phyloP scores from a whole-genome alignment of 1,140 invertebrate species.

The Oreohelix idahoensis region DNA sequence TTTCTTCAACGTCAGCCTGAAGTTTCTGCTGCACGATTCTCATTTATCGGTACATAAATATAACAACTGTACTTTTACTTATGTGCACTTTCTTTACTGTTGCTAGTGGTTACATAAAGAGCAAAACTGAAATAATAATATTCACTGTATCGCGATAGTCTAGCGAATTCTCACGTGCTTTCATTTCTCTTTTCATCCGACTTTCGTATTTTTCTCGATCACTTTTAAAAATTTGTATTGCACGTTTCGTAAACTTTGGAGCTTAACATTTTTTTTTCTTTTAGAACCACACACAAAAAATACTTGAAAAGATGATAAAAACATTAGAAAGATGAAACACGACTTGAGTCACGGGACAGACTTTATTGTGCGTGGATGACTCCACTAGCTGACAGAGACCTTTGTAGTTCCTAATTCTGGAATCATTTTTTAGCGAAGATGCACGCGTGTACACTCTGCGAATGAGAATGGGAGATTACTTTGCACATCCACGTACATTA shows the following conservation, averaged over 20 bases:
- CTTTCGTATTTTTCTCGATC: background rate
- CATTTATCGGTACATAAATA: background rate
- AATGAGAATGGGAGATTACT: too few species aligned
- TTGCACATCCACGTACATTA: too few species aligned
- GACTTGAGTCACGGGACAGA: background rate
- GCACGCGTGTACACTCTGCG: too few species aligned
- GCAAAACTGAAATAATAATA: too few species aligned
- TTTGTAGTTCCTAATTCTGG: background rate
- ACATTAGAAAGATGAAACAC: background rate
- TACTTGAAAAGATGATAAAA: background rate
- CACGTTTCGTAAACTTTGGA: background rate
- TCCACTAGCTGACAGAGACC: background rate
- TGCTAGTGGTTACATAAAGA: too few species aligned
- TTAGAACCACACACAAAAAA: background rate
- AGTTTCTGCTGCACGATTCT: background rate
- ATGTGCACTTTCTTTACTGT: too few species aligned
- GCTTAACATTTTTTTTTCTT: background rate
- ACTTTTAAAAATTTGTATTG: background rate
- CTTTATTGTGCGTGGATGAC: background rate
- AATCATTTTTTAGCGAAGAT: too few species aligned
- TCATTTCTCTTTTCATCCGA: too few species aligned
- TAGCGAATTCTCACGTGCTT: too few species aligned
- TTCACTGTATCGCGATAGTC: too few species aligned
- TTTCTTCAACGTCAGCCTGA: background rate
- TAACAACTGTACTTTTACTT: background rate